These are phyloP conservation scores for Tetragnatha montana DNA, from an alignment of 2,888 invertebrate genomes.

Conservation along the genomic window DNA sequence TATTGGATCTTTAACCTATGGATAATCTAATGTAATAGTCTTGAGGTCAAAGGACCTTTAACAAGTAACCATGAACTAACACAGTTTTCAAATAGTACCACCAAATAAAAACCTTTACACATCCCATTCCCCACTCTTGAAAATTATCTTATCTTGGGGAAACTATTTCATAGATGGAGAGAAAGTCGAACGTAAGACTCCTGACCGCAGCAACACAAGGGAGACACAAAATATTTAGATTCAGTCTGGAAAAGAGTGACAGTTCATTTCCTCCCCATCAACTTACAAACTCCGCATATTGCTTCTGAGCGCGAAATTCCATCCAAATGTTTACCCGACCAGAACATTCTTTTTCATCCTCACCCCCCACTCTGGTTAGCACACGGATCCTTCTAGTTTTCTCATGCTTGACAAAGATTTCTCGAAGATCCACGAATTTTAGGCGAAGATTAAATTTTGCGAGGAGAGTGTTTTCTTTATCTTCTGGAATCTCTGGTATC, in stretches of 20 bases:
- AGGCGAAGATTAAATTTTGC: not conserved
- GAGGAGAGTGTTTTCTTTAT: not conserved
- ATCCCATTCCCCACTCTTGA: too few relatives aligned
- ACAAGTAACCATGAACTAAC: too few relatives aligned
- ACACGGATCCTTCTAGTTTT: not conserved
- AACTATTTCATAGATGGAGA: too few relatives aligned
- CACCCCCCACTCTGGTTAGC: not conserved
- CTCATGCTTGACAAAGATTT: not conserved
- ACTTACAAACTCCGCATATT: constrained; percentile 1
- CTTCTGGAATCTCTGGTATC: not conserved
- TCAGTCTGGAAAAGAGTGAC: constrained; percentile 5
- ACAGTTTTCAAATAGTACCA: too few relatives aligned
- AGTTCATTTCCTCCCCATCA: constrained; percentile 54
- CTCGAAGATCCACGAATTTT: not conserved
- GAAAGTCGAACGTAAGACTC: not conserved
- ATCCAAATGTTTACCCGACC: not conserved
- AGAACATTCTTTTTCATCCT: not conserved
- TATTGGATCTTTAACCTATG: too few relatives aligned
- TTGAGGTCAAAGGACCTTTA: too few relatives aligned
- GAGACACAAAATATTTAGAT: constrained; percentile 32
- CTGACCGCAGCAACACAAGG: not conserved
- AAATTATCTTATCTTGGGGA: too few relatives aligned
- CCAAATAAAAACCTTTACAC: too few relatives aligned
- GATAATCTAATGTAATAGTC: too few relatives aligned
- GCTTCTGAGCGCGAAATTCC: constrained; percentile 23